Percentiles rank a stretch among this genome's conserved stretches.
phyloP scores from a whole-genome alignment of 2,797 vertebrate species.

The Artibeus jamaicensis region DNA sequence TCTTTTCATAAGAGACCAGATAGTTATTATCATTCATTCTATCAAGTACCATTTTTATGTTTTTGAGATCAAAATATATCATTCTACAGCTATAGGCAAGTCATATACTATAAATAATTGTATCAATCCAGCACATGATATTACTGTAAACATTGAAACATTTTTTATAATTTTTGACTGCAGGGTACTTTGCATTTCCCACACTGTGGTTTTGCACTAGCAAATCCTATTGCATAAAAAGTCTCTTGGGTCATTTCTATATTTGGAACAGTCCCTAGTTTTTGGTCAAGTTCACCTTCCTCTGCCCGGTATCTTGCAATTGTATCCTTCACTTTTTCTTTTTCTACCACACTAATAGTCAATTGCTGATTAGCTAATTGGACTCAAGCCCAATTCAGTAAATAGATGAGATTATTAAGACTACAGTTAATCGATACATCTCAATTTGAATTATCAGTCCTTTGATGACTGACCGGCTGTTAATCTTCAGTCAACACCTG shows the following conservation, averaged over 20 bases:
- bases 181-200: background rate
- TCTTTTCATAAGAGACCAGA: slow-evolving; percentile 15
- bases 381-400: background rate
- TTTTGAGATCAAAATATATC: slow-evolving; percentile 50
- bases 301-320: background rate
- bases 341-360: background rate
- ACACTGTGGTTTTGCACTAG: background rate
- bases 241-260: background rate
- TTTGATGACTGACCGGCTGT: background rate
- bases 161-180: slow-evolving; percentile 18
- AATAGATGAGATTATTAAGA: background rate
- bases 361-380: background rate
- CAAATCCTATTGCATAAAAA: background rate
- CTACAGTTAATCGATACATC: background rate
- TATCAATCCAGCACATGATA: background rate
- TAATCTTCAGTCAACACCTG: background rate
- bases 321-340: background rate
- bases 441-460: background rate
- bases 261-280: background rate
- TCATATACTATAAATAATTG: background rate
- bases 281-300: background rate
- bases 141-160: slow-evolving; percentile 8
- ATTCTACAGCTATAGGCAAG: background rate
- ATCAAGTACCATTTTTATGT: slow-evolving; percentile 34
- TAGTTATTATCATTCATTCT: slow-evolving; percentile 33